phyloP scores from a whole-genome alignment of 2,113 vertebrate genomes.

The Corythaeola cristata region DNA sequence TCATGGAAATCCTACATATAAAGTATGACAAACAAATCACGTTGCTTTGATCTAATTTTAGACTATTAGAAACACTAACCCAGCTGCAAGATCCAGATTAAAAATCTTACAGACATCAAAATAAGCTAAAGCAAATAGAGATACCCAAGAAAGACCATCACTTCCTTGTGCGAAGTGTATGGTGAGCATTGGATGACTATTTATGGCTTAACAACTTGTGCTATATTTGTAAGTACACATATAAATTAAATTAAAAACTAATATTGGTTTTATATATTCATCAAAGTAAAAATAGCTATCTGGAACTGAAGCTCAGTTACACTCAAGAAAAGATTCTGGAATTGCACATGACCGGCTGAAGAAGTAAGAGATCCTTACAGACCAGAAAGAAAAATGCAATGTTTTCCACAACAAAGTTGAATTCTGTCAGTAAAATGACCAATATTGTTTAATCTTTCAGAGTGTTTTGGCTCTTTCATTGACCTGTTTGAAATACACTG shows the following conservation, averaged over 20 bases:
- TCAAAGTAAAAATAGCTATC: not conserved
- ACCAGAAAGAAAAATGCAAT: not conserved
- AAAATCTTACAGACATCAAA: not conserved
- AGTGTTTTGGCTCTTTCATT: not conserved
- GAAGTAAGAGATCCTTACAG: not conserved
- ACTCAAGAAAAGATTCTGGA: not conserved
- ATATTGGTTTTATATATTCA: not conserved
- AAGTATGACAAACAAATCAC: not conserved
- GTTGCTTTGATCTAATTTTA: constrained; percentile 20
- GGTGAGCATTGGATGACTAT: not conserved
- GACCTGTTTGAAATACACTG: not conserved
- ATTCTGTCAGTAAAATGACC: not conserved
- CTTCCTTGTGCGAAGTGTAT: not conserved
- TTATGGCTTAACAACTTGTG: not conserved
- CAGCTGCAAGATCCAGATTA: not conserved
- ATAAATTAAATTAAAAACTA: not conserved
- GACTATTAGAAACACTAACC: not conserved
- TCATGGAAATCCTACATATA: not conserved
- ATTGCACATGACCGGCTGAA: not conserved
- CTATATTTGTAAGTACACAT: not conserved
- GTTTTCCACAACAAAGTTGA: not conserved
- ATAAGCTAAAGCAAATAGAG: not conserved
- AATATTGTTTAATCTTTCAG: not conserved
- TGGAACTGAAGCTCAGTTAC: not conserved
- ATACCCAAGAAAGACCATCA: not conserved